A percentile compares a stretch with the other conserved stretches of the same genome.
Conservation (phyloP, 2,888 invertebrate genomes). For the Lasiommata megera region DNA sequence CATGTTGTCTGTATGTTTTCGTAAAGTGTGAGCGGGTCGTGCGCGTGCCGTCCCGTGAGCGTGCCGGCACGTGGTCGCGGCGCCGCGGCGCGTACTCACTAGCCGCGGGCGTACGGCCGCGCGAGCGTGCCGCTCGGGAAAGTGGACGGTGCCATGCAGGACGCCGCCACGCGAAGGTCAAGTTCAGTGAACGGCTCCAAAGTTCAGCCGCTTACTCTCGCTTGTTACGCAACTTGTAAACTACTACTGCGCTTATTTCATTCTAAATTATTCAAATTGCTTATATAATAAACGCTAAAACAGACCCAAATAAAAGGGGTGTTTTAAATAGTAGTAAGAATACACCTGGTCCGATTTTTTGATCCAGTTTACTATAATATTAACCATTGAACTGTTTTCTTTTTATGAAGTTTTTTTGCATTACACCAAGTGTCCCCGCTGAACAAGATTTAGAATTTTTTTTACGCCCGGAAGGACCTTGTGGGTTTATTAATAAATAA, state of each 20-base stretch:
- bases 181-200: constrained; percentile 48
- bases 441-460: too few species aligned
- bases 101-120: constrained; percentile 7
- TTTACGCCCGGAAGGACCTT: too few species aligned
- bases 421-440: too few species aligned
- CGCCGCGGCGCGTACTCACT: constrained; percentile 19
- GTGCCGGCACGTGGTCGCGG: constrained; percentile 9
- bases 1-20: background rate
- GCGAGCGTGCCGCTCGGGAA: constrained; percentile 30
- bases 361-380: too few species aligned
- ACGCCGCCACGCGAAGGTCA: constrained; percentile 62
- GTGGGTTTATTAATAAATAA: too few species aligned
- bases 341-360: too few species aligned
- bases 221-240: background rate
- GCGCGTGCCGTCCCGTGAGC: background rate
- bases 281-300: too few species aligned
- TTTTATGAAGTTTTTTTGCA: too few species aligned
- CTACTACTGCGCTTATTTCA: background rate
- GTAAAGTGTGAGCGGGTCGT: background rate
- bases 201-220: constrained; percentile 14
- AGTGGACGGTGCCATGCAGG: constrained; percentile 49
- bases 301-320: too few species aligned
- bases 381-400: too few species aligned
- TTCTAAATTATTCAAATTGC: background rate
- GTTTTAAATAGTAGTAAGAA: too few species aligned